These are phyloP conservation scores for Sialis lutaria DNA, from an alignment of 2,888 invertebrate genomes.

Conservation along the genomic window DNA sequence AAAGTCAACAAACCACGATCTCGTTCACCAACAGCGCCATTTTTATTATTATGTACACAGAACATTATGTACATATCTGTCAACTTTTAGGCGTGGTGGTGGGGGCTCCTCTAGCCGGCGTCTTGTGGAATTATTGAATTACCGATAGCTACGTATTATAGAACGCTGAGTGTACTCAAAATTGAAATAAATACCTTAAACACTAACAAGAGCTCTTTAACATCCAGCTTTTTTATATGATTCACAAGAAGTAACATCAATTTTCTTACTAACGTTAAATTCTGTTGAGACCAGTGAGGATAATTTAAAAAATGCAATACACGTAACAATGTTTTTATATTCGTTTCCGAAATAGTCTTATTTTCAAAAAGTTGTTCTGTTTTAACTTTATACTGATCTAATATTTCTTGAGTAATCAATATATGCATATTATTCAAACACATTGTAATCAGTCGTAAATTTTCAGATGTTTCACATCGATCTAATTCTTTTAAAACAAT, in stretches of 20 bases:
- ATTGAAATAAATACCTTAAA: conserved; percentile 19
- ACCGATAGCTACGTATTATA: no score
- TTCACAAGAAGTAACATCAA: conserved; percentile 22
- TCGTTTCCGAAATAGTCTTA: conserved; percentile 15
- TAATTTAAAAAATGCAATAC: conserved; percentile 26
- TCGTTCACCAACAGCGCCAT: no score
- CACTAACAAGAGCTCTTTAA: conserved; percentile 22
- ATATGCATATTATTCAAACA: conserved; percentile 26
- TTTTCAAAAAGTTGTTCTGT: conserved; percentile 19
- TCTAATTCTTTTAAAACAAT: conserved; percentile 21
- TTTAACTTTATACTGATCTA: conserved; percentile 23
- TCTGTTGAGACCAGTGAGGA: conserved; percentile 24
- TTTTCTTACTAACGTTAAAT: conserved; percentile 20
- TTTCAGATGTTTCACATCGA: conserved; percentile 19
- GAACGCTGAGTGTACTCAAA: no score
- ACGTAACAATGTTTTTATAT: conserved; percentile 18
- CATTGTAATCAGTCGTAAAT: conserved; percentile 27
- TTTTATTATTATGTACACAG: no score
- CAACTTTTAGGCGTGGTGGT: no score
- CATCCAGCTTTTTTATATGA: conserved; percentile 21
- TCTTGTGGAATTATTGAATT: no score
- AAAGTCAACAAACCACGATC: no score
- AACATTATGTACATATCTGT: no score
- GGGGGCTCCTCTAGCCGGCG: no score
- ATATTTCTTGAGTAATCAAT: conserved; percentile 21